phyloP scores from a whole-genome alignment of 2,113 vertebrate genomes.

The Macquaria ambigua region DNA sequence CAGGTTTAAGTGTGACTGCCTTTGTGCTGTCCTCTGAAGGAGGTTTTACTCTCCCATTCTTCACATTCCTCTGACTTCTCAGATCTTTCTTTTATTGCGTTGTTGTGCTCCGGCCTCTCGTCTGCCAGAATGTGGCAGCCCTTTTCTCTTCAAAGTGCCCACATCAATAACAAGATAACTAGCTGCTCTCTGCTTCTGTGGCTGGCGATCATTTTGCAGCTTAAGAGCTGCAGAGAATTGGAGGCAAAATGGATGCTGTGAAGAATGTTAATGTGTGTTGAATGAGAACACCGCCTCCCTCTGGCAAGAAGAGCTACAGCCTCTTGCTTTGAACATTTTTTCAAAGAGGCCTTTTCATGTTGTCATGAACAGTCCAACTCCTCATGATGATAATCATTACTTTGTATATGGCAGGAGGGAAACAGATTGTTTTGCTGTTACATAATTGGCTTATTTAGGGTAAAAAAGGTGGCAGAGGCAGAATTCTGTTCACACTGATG shows the following conservation, averaged over 20 bases:
- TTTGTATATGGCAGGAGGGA: constrained; percentile 1
- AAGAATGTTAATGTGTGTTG: constrained; percentile 45
- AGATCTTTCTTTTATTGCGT: constrained; percentile 48
- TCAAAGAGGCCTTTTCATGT: constrained; percentile 18
- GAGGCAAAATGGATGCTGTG: constrained; percentile 83
- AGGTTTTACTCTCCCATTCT: constrained; percentile 59
- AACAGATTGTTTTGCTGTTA: neutral
- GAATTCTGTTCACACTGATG: neutral
- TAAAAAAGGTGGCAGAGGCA: neutral
- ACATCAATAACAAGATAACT: constrained; percentile 71
- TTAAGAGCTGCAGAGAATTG: constrained; percentile 74
- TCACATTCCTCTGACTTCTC: constrained; percentile 64
- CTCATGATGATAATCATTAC: neutral
- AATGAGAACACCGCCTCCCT: constrained; percentile 75
- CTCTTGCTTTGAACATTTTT: constrained; percentile 31
- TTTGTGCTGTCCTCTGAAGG: constrained; percentile 16
- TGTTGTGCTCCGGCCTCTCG: constrained; percentile 36
- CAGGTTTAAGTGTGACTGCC: constrained; percentile 50
- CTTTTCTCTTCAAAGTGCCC: constrained; percentile 59
- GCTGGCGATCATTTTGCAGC: constrained; percentile 78
- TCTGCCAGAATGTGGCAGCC: constrained; percentile 33
- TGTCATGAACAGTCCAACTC: constrained; percentile 5
- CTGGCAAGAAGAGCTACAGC: constrained; percentile 55
- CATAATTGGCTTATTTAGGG: neutral
- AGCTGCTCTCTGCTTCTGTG: constrained; percentile 50